Percentiles rank a stretch among this genome's conserved stretches.
phyloP scores from a whole-genome alignment of 2,888 invertebrate species.

The Tachystola acroxantha region DNA sequence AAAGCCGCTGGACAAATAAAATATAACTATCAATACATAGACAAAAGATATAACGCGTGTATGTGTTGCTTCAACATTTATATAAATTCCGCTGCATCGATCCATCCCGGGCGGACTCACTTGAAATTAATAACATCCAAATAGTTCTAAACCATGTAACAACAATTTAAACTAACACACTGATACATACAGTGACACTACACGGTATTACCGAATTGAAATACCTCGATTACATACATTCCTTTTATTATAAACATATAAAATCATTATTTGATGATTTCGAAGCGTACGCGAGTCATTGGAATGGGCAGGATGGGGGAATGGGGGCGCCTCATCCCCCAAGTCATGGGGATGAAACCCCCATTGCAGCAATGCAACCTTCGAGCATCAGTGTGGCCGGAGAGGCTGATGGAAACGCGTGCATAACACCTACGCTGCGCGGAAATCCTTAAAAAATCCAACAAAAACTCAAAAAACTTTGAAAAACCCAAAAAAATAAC shows the following conservation, averaged over 20 bases:
- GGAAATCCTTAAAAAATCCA: slow-evolving; percentile 57
- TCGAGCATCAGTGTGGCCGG: slow-evolving; percentile 73
- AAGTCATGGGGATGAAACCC: slow-evolving; percentile 29
- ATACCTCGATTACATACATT: slow-evolving; percentile 12
- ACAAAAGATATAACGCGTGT: neutral
- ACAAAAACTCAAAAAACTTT: slow-evolving; percentile 24
- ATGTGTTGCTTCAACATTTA: slow-evolving; percentile 2
- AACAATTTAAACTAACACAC: slow-evolving; percentile 19
- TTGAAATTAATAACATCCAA: slow-evolving; percentile 52
- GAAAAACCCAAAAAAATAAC: slow-evolving; percentile 31
- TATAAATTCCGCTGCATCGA: slow-evolving; percentile 34
- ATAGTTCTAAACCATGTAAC: slow-evolving; percentile 46
- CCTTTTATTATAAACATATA: slow-evolving; percentile 70
- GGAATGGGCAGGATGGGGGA: slow-evolving; percentile 43
- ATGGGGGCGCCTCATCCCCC: slow-evolving; percentile 44
- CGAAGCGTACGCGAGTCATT: slow-evolving; percentile 60
- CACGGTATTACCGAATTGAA: slow-evolving; percentile 30
- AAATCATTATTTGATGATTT: slow-evolving; percentile 78
- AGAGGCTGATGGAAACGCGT: slow-evolving; percentile 70
- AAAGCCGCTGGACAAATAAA: too few relatives aligned
- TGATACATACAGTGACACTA: slow-evolving; percentile 18
- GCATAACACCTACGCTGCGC: slow-evolving; percentile 74
- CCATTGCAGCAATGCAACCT: slow-evolving; percentile 61
- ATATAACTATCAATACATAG: neutral
- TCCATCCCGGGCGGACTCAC: slow-evolving; percentile 39